Evolutionary conservation across 2,797 vertebrate species (phyloP).

Genomic region (Gadopsis marmoratus): DNA sequence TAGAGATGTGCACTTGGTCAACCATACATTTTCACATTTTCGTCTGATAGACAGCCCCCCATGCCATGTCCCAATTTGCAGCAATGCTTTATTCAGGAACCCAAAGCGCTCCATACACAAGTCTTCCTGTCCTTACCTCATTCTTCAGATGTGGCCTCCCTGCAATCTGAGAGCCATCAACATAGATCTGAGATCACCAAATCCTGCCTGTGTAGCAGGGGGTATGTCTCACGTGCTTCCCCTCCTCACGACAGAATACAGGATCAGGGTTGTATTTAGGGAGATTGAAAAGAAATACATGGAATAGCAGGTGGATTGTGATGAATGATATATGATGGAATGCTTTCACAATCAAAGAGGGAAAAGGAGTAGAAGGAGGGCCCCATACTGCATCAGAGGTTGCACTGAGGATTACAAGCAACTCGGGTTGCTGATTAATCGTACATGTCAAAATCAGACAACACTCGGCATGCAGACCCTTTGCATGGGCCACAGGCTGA

Average conservation of each 20-base stretch:
- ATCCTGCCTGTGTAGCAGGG: constrained; percentile 15
- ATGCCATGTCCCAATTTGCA: constrained; percentile 22
- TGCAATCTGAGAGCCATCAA: constrained; percentile 28
- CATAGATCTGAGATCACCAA: constrained; percentile 8
- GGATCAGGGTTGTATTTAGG: constrained; percentile 21
- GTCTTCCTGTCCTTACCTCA: constrained; percentile 25
- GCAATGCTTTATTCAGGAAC: constrained; percentile 47
- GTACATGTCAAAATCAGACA: not conserved
- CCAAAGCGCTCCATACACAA: constrained; percentile 12
- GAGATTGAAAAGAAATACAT: constrained; percentile 39
- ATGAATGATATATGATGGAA: constrained; percentile 60
- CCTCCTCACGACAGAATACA: constrained; percentile 30
- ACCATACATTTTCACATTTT: constrained; percentile 11
- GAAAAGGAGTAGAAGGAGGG: not conserved
- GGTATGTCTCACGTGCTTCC: not conserved
- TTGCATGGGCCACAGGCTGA: not conserved
- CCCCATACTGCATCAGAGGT: constrained; percentile 4
- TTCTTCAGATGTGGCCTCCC: constrained; percentile 29
- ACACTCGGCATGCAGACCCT: not conserved
- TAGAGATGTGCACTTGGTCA: constrained; percentile 10
- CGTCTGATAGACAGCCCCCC: not conserved
- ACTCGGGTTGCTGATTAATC: constrained; percentile 18
- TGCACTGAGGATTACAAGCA: not conserved
- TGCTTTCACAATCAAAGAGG: constrained; percentile 40
- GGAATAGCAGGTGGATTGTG: constrained; percentile 23